Percentiles rank a stretch among this genome's conserved stretches.
Conservation (phyloP, 2,888 invertebrate species). For the Temnothorax ravouxi region DNA sequence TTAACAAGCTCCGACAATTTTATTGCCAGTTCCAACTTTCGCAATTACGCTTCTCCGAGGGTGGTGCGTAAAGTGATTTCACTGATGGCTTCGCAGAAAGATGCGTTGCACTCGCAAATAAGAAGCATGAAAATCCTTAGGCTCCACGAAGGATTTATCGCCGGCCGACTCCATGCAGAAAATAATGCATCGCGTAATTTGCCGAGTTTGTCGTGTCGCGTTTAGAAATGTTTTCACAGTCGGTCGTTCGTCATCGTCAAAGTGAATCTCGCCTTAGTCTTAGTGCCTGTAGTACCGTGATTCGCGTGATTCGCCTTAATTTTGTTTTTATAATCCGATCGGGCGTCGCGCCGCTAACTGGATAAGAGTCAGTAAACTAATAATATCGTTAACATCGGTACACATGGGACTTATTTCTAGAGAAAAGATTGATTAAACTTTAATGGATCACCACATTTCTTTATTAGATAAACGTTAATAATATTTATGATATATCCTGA, state of each 20-base stretch:
- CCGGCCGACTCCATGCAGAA: constrained; percentile 23
- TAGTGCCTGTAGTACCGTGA: background rate
- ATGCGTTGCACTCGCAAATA: constrained; percentile 36
- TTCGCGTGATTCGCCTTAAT: constrained; percentile 30
- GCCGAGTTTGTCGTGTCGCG: constrained; percentile 16
- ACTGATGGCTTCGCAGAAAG: constrained; percentile 42
- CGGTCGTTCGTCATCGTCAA: constrained; percentile 48
- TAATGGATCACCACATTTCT: background rate
- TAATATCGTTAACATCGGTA: constrained; percentile 17
- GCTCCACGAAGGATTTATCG: constrained; percentile 39
- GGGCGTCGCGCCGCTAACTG: background rate
- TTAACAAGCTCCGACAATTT: constrained; percentile 44
- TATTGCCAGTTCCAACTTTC: constrained; percentile 33
- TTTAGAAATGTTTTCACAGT: constrained; percentile 36
- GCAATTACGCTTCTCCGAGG: constrained; percentile 29
- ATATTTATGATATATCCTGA: background rate
- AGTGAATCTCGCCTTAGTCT: constrained; percentile 28
- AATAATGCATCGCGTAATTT: constrained; percentile 47
- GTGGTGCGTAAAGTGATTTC: constrained; percentile 37
- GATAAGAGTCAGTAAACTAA: constrained; percentile 18
- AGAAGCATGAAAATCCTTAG: constrained; percentile 34
- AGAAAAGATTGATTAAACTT: background rate
- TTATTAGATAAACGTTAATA: background rate
- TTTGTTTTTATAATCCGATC: constrained; percentile 10
- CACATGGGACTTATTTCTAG: background rate